Evolutionary conservation across 2,888 invertebrate genomes (phyloP), one percentile per base, ranked within the genome.

Genomic region (Philopedon plagiatum): DNA sequence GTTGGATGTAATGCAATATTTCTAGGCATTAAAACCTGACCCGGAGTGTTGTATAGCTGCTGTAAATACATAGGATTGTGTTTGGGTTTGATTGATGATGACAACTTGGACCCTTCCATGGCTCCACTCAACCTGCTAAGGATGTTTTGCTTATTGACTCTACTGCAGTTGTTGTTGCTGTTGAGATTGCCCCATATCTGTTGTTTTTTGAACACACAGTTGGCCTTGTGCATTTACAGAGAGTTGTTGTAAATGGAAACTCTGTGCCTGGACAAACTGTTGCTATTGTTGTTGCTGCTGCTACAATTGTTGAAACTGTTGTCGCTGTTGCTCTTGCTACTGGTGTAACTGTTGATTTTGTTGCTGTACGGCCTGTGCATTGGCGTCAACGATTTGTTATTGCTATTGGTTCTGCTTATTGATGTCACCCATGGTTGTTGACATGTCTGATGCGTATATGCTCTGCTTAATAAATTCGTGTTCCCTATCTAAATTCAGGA

Each of bases 21-120:
- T 26, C 74, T 91, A 0, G 94, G 94, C 91, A 96, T 94, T 23
- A 96, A 85, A 72, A 96, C 85, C 26, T 92, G 91, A 0, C 92
- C 94, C 81, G 93, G 94, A 0, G 93, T 90, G 82, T 93, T 93
- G 85, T 94, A 94, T 74, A 96, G 85, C 82, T 94, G 94, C 80
- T 92, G 94, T 58, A 95, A 85, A 81, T 95, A 94, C 1, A 92
- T 90, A 51, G 89, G 90, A 84, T 90, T 93, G 83, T 93, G 93
- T 57, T 93, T 84, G 0, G 93, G 93, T 80, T n/a, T n/a, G n/a
- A n/a, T n/a, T n/a, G n/a, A n/a, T n/a, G n/a, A n/a, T n/a, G n/a
- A 96, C 94, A 21, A 96, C 92, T 83, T 96, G 95, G 32, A 96
- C 85, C 4, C 93, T 88, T n/a, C 92, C 89, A 76, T 92, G 91